Evolutionary conservation across 2,113 vertebrate species (phyloP), one percentile per base, ranked within the genome.

Genomic region (Osmerus eperlanus): DNA sequence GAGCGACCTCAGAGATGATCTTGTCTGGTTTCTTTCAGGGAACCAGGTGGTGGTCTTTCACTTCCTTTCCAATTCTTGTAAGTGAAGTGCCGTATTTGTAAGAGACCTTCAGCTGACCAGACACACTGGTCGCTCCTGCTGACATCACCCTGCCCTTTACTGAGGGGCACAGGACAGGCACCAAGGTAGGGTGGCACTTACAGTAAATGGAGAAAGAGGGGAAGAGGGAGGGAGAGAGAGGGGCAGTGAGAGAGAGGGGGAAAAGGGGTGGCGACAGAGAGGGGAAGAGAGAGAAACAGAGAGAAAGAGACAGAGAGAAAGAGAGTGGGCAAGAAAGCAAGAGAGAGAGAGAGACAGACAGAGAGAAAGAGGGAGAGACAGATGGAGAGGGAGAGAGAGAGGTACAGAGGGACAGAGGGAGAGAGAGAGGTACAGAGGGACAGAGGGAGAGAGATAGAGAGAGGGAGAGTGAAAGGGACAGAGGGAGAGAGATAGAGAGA

Each of bases 311-410:
- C 25, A 25, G 25, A 25, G 9, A 55, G 53, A 55, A 8, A 55
- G 13, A 55, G 53, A 12, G 13, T 0, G 16, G 16, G 55, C 12
- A 14, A 56, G 55, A 56, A 6, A 58, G 55, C 9, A 54, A n/a
- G n/a, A 25, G 66, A 70, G 65, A 52, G n/a, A 65, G 67, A 25
- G 74, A 74, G 61, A 70, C 0, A 61, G 55, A 56, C 21, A 52
- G 67, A n/a, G 55, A 16, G n/a, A 8, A 9, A 18, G 55, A 56
- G 55, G 16, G 55, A 56, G 3, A 56, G 41, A 47, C 5, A 47
- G 9, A 47, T 2, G 7, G 41, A 47, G 41, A 47, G 41, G 53
- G 53, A 8, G 3, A 55, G 9, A 55, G 53, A 55, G 53, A 55
- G 13, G 4, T 11, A 12, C 11, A 56, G 55, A 56, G 55, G 16